These are phyloP conservation scores for Thelaira solivaga DNA, from an alignment of 2,888 invertebrate species.

Conservation along the genomic window DNA sequence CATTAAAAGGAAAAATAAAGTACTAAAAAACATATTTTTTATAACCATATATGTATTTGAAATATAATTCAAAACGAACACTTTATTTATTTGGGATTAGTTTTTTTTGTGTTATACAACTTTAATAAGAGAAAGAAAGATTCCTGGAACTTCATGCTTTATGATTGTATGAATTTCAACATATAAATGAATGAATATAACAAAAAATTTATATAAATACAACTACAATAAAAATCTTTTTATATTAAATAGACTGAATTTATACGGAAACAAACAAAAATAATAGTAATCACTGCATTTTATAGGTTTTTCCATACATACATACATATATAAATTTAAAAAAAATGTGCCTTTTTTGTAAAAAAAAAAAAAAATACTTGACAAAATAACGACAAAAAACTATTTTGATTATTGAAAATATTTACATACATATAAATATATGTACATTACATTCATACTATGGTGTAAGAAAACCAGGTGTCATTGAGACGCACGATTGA, in stretches of 20 bases:
- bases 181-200: too few species aligned
- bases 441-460: too few species aligned
- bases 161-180: slow-evolving; percentile 52
- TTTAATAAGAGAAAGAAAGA: slow-evolving; percentile 19
- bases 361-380: slow-evolving; percentile 62
- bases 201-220: slow-evolving; percentile 10
- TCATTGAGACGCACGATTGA: too few species aligned
- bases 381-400: slow-evolving; percentile 31
- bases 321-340: slow-evolving; percentile 24
- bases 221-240: slow-evolving; percentile 44
- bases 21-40: slow-evolving; percentile 37
- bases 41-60: slow-evolving; percentile 27
- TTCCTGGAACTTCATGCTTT: slow-evolving; percentile 40
- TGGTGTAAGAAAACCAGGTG: too few species aligned
- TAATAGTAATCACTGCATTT: slow-evolving; percentile 55
- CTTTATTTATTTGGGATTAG: slow-evolving; percentile 21
- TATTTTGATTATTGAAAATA: slow-evolving; percentile 35
- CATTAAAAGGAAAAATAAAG: background rate
- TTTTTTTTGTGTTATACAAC: slow-evolving; percentile 20
- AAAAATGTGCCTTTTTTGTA: slow-evolving; percentile 62
- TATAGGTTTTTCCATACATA: slow-evolving; percentile 43
- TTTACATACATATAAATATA: slow-evolving; percentile 7
- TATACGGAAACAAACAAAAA: slow-evolving; percentile 51
- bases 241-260: slow-evolving; percentile 59
- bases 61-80: background rate